Base-by-base conservation (phyloP, 2,888 invertebrate genomes). In the Leptopterna dolabrata region DNA sequence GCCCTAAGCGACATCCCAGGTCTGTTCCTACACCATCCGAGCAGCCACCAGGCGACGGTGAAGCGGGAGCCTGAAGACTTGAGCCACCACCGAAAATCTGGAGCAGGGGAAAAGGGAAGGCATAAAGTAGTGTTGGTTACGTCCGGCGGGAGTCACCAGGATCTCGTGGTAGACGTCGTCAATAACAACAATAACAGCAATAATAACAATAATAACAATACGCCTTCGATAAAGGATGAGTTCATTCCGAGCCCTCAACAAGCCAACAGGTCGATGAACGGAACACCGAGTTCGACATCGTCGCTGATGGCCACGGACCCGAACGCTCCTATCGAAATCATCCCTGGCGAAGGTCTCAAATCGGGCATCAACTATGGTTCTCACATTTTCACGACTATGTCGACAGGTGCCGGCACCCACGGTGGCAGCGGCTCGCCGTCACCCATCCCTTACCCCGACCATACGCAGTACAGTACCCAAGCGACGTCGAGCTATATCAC, bases 51-150 rank as follows among this genome's bases (percentile, higher is more conserved):
- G 76, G 90, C 90, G 87, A 88, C 94, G 91, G 95, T 96, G 92
- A 96, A 96, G 93, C 94, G 96, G 92, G 96, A 96, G 92, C 96
- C 96, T 91, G 96, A 96, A 93, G 96, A 96, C 92, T 93, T 96
- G 90, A 96, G 95, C 93, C 93, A 93, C 90, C 93, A 93, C 91
- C 94, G 95, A 92, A 94, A 94, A 93, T 76, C 86, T 19, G 83
- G 88, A 78, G 88, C 88, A 51, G 76, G 47, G 9, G 89, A 89
- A 27, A 89, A 89, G 82, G 88, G 87, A 19, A 70, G 90, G 16
- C 89, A 89, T 81, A 89, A 89, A 78, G 92, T 93, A 90, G 92
- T 93, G 90, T 92, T 93, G 90, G 92, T 93, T 89, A 92, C 92
- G 85, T 92, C 92, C 84, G 88, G 83, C 19, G 90, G 90, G 51